Percentiles rank a stretch among this genome's conserved stretches.
Evolutionary conservation across 2,888 invertebrate species (phyloP).

Genomic region (Melieria picta): DNA sequence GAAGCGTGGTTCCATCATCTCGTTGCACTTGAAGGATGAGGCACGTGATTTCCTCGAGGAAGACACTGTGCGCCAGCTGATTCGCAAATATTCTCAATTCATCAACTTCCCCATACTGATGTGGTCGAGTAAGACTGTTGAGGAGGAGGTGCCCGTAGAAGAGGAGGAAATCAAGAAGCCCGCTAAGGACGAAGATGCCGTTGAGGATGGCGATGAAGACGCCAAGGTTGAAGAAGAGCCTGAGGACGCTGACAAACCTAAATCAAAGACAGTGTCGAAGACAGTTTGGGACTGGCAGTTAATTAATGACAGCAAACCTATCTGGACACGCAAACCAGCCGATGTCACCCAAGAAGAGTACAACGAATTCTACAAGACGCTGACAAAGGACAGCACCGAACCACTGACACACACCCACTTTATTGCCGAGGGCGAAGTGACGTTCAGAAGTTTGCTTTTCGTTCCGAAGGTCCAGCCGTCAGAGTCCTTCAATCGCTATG

Average conservation of each 20-base stretch:
- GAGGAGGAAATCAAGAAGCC: conserved; percentile 69
- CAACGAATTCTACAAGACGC: conserved; percentile 91
- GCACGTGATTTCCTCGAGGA: conserved; percentile 95
- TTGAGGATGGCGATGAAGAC: conserved; percentile 66
- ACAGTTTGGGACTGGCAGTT: conserved; percentile 99
- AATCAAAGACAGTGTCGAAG: conserved; percentile 90
- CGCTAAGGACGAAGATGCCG: conserved; percentile 68
- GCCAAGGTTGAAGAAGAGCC: conserved; percentile 78
- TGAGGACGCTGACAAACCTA: conserved; percentile 73
- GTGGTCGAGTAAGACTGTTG: conserved; percentile 84
- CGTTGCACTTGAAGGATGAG: conserved; percentile 93
- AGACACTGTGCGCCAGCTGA: conserved; percentile 87
- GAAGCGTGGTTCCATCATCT: conserved; percentile 88
- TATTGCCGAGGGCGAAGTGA: conserved; percentile 98
- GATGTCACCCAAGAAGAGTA: conserved; percentile 92
- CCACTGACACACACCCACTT: conserved; percentile 90
- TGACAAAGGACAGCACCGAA: conserved; percentile 88
- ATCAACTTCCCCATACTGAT: conserved; percentile 98
- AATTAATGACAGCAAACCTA: conserved; percentile 96
- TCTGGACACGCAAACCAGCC: conserved; percentile 93
- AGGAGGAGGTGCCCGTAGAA: conserved; percentile 76
- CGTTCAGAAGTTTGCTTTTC: conserved; percentile 95
- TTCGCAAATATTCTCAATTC: conserved; percentile 99
- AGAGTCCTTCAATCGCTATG: conserved; percentile 96
- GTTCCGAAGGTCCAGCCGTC: conserved; percentile 90